Percentiles rank a stretch among this genome's conserved stretches.
Evolutionary conservation across 2,888 invertebrate species (phyloP).

Genomic region (Cyrtodaria siliqua): DNA sequence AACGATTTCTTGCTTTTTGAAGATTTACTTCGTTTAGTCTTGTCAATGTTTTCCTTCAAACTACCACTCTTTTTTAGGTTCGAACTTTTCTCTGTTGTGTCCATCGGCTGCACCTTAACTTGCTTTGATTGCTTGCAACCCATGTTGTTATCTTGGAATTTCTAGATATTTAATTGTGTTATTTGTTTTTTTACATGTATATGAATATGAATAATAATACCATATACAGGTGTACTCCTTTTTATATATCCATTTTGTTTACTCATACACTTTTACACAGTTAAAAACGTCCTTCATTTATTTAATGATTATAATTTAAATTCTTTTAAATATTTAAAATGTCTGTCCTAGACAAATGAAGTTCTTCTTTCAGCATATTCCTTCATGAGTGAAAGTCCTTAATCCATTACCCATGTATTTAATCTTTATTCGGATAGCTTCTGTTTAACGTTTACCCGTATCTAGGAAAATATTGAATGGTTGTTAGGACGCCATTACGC

Average conservation of each 20-base stretch:
- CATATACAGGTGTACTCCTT: no score
- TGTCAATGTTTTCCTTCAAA: constrained; percentile 47
- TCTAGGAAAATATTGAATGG: constrained; percentile 54
- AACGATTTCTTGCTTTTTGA: constrained; percentile 56
- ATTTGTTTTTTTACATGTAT: no score
- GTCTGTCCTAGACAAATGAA: background rate
- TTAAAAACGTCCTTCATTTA: background rate
- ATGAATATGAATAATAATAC: no score
- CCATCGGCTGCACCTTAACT: constrained; percentile 75
- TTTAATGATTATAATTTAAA: background rate
- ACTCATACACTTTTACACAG: background rate
- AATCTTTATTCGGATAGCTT: constrained; percentile 31
- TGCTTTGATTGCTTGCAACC: constrained; percentile 78
- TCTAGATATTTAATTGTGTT: no score
- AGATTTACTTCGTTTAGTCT: constrained; percentile 53
- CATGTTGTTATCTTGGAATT: constrained; percentile 58
- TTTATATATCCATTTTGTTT: constrained; percentile 2
- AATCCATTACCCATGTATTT: constrained; percentile 17
- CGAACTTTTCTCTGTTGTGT: constrained; percentile 52
- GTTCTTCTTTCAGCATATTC: constrained; percentile 1
- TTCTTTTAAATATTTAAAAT: constrained; percentile 2
- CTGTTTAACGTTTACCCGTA: constrained; percentile 17
- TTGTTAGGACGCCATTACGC: constrained; percentile 47
- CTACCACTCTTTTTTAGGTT: constrained; percentile 60
- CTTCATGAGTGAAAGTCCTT: constrained; percentile 16